phyloP scores from a whole-genome alignment of 1,140 invertebrate species.

The Orius laevigatus region DNA sequence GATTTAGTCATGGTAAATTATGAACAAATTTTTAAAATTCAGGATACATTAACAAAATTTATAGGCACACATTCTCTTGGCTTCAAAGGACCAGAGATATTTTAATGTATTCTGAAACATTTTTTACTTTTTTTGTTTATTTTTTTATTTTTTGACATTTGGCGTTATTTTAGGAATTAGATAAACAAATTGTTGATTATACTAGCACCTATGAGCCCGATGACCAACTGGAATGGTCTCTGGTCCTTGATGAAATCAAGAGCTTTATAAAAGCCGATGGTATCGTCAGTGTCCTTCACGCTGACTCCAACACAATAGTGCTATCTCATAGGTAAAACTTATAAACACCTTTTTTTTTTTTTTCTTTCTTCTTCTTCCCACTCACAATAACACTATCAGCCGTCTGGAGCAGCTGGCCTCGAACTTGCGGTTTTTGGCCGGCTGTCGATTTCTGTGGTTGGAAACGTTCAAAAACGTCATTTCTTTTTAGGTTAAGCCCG shows the following conservation, averaged over 20 bases:
- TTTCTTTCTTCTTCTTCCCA: background rate
- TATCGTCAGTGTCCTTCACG: constrained; percentile 70
- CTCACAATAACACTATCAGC: too few relatives aligned
- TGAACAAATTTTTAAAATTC: background rate
- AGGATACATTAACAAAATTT: background rate
- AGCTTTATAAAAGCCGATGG: constrained; percentile 87
- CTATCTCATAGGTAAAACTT: constrained; percentile 56
- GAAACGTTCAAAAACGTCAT: constrained; percentile 17
- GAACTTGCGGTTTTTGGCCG: background rate
- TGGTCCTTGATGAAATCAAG: constrained; percentile 88
- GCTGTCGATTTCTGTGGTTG: background rate
- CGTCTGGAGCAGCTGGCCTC: too few relatives aligned
- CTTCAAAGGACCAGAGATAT: too few relatives aligned
- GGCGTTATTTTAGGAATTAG: constrained; percentile 45
- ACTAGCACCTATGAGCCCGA: constrained; percentile 89
- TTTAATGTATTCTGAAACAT: background rate
- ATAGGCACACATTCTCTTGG: too few relatives aligned
- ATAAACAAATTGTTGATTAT: constrained; percentile 85
- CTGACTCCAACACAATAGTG: constrained; percentile 66
- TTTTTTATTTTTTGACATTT: constrained; percentile 4
- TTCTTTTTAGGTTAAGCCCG: constrained; percentile 53
- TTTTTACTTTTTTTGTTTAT: background rate
- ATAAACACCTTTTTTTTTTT: too few relatives aligned
- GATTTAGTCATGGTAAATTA: constrained; percentile 60
- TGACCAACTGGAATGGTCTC: constrained; percentile 89